phyloP scores from a whole-genome alignment of 1,140 invertebrate genomes.

The Drosophila nebulosa region DNA sequence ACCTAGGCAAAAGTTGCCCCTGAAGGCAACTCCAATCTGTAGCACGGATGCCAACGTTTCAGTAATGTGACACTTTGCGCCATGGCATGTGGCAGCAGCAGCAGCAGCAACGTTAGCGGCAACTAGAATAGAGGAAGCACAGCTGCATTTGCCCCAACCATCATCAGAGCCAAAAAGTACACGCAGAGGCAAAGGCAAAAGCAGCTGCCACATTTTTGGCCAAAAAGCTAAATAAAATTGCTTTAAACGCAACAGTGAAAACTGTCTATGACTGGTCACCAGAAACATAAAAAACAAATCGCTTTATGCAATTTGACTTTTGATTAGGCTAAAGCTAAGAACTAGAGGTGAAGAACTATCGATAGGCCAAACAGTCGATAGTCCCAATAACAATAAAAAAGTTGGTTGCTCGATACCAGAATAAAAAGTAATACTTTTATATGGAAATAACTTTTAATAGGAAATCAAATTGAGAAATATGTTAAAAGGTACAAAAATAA shows the following conservation, averaged over 20 bases:
- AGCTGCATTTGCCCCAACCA: slow-evolving; percentile 22
- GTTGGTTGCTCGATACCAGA: too few species aligned
- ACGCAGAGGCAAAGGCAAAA: neutral
- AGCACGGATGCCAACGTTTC: slow-evolving; percentile 45
- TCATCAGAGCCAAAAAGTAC: neutral
- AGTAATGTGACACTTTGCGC: slow-evolving; percentile 73
- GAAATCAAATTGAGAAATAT: too few species aligned
- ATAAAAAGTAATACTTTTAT: too few species aligned
- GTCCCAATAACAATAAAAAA: too few species aligned
- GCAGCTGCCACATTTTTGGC: neutral
- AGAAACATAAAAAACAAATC: too few species aligned
- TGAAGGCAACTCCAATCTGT: neutral
- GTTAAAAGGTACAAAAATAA: too few species aligned
- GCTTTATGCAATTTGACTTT: too few species aligned
- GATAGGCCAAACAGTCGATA: too few species aligned
- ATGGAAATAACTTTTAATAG: too few species aligned
- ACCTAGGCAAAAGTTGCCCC: neutral
- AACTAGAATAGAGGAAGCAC: neutral
- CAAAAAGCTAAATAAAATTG: slow-evolving; percentile 32
- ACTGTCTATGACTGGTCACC: too few species aligned
- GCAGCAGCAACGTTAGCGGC: neutral
- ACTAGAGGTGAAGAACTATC: too few species aligned
- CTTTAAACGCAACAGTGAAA: slow-evolving; percentile 10
- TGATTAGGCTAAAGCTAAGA: too few species aligned
- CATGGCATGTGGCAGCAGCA: slow-evolving; percentile 45